Conservation (phyloP, 2,888 invertebrate genomes). For the Dicyrtoma fusca region DNA sequence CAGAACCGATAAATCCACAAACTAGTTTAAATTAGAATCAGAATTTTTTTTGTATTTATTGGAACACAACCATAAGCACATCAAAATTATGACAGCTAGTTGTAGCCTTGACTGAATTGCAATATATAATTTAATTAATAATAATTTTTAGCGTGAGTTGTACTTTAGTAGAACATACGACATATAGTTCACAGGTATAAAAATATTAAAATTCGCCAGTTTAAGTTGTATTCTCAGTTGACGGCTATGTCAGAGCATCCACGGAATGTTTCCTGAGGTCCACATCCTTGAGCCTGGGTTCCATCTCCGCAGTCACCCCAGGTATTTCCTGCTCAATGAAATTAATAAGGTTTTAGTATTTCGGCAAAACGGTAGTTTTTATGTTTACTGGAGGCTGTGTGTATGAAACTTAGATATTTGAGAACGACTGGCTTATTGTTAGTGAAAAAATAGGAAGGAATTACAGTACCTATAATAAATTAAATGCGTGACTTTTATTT, state of each 20-base stretch:
- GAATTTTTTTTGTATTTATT: too few relatives aligned
- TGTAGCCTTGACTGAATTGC: too few relatives aligned
- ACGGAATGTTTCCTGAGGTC: slow-evolving; percentile 37
- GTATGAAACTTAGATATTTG: neutral
- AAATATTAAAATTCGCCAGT: neutral
- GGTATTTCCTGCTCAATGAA: slow-evolving; percentile 26
- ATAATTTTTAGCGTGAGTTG: too few relatives aligned
- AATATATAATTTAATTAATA: too few relatives aligned
- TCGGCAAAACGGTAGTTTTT: neutral
- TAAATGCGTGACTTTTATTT: neutral
- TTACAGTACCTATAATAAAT: neutral
- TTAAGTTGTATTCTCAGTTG: neutral
- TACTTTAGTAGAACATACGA: too few relatives aligned
- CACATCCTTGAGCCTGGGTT: slow-evolving; percentile 33
- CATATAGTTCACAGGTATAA: too few relatives aligned
- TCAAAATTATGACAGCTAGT: too few relatives aligned
- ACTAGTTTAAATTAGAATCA: too few relatives aligned
- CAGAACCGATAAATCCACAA: too few relatives aligned
- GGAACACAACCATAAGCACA: too few relatives aligned
- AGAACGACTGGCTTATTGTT: neutral
- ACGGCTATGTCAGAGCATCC: slow-evolving; percentile 31
- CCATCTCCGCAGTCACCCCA: slow-evolving; percentile 34
- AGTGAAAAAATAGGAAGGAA: neutral
- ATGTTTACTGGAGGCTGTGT: neutral
- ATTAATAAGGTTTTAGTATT: neutral